A percentile compares a stretch with the other conserved stretches of the same genome.
Evolutionary conservation across 30 jellyfish, hydroid and myxozoan species (phyloP).

Genomic region (Morbakka virulenta): DNA sequence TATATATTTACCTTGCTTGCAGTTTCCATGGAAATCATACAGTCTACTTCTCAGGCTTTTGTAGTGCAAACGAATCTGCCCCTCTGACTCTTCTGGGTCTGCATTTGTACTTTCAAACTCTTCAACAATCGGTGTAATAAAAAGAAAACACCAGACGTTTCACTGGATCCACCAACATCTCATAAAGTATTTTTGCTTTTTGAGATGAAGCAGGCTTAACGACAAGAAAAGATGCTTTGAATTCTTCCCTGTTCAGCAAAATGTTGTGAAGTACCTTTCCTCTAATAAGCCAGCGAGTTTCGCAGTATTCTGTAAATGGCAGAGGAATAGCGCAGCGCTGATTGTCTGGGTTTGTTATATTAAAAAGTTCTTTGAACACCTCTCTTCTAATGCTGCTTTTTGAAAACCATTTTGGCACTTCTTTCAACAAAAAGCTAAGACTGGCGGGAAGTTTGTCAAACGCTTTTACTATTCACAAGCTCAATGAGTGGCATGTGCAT

Average conservation of each 20-base stretch:
- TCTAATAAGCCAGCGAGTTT: slow-evolving; percentile 9
- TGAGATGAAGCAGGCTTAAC: background rate
- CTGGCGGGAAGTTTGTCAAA: background rate
- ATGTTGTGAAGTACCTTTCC: slow-evolving; percentile 7
- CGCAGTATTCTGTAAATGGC: background rate
- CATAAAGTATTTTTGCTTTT: background rate
- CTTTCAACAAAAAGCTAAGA: background rate
- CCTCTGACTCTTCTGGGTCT: background rate
- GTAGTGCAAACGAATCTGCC: background rate
- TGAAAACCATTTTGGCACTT: slow-evolving; percentile 11
- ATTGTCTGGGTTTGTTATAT: background rate
- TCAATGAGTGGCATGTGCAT: too few species aligned
- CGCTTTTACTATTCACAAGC: too few species aligned
- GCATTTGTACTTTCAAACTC: slow-evolving; percentile 13
- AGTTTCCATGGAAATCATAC: background rate
- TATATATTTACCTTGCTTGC: background rate
- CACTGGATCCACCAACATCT: background rate
- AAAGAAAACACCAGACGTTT: background rate
- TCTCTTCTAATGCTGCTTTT: slow-evolving; percentile 7
- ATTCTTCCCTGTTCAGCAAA: background rate
- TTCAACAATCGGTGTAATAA: background rate
- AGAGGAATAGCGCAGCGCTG: background rate
- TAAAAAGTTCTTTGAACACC: slow-evolving; percentile 7
- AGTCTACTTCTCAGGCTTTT: background rate
- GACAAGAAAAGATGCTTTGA: background rate